Conservation (phyloP, 2,888 invertebrate genomes). For the Onthophagus sagittarius region DNA sequence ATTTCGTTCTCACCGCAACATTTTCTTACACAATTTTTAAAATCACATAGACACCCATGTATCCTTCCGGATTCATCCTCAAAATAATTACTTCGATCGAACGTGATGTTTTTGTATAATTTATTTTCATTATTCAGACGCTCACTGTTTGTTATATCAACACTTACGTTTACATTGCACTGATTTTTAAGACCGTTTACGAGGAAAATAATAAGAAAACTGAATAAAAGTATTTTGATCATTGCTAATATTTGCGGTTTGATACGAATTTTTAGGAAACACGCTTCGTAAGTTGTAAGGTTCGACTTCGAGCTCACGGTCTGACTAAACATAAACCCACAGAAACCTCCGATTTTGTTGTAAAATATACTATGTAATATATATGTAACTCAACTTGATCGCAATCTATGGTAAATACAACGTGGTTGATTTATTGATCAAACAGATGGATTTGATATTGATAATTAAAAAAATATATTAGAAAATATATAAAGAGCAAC, state of each 20-base stretch:
- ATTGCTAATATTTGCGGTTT: neutral
- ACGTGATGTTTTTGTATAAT: neutral
- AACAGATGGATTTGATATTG: too few species aligned
- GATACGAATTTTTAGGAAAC: neutral
- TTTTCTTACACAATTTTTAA: constrained; percentile 17
- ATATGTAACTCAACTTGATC: too few species aligned
- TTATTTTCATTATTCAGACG: neutral
- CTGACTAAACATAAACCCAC: too few species aligned
- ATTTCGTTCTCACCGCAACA: constrained; percentile 14
- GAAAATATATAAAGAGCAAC: too few species aligned
- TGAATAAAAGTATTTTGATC: neutral
- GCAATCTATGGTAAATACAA: too few species aligned
- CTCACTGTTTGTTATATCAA: neutral
- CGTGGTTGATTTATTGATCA: too few species aligned
- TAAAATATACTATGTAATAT: too few species aligned
- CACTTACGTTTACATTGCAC: constrained; percentile 1
- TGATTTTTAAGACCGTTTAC: neutral
- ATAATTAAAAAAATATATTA: too few species aligned
- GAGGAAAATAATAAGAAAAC: neutral
- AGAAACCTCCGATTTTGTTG: too few species aligned
- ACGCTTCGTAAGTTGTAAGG: too few species aligned
- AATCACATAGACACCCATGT: constrained; percentile 15
- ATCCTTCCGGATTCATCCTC: neutral
- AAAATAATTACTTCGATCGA: neutral
- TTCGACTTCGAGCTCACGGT: neutral